phyloP scores from a whole-genome alignment of 2,797 vertebrate genomes.

The Hoplostethus atlanticus region DNA sequence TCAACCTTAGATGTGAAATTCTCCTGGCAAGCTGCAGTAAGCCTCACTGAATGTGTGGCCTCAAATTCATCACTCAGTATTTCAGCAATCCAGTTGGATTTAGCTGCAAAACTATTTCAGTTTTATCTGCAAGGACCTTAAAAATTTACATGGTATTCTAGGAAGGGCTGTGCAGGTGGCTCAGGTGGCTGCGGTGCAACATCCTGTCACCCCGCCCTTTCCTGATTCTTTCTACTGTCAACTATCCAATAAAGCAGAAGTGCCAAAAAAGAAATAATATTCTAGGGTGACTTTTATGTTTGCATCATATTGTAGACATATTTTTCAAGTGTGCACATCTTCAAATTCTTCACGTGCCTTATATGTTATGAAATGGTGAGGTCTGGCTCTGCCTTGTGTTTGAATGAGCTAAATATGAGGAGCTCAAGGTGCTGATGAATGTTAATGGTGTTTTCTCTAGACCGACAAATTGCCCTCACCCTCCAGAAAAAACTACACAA shows the following conservation, averaged over 20 bases:
- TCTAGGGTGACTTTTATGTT: not conserved
- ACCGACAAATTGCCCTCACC: constrained; percentile 84
- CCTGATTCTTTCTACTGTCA: no score
- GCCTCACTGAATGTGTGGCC: no score
- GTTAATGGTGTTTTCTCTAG: constrained; percentile 56
- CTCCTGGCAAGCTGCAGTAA: no score
- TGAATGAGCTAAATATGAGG: not conserved
- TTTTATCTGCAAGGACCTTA: not conserved
- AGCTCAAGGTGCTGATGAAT: not conserved
- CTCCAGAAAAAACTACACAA: constrained; percentile 84
- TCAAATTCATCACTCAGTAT: not conserved
- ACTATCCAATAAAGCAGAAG: no score
- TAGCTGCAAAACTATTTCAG: not conserved
- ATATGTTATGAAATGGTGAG: not conserved
- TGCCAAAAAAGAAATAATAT: no score
- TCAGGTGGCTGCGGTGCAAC: no score
- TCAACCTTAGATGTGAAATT: no score
- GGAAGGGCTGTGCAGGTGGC: no score
- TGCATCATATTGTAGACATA: not conserved
- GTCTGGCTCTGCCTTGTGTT: not conserved
- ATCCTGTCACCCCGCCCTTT: no score
- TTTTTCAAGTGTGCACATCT: not conserved
- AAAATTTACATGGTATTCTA: not conserved
- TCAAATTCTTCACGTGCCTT: not conserved
- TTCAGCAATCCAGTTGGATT: not conserved